A percentile compares a stretch with the other conserved stretches of the same genome.
Evolutionary conservation across 2,888 invertebrate genomes (phyloP).

Genomic region (Mythimna vitellina): DNA sequence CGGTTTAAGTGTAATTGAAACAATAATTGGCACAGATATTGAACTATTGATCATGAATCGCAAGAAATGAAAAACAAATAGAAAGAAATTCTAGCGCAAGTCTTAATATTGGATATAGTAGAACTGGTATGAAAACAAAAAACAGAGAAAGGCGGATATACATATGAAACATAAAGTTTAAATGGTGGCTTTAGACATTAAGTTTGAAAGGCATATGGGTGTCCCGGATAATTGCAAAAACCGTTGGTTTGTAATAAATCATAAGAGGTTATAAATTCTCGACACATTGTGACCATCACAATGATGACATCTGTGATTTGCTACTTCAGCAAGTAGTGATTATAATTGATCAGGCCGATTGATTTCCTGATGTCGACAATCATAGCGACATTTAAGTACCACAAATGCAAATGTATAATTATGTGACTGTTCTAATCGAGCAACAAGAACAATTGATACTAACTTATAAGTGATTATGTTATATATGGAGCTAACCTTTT

Average conservation of each 20-base stretch:
- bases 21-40: slow-evolving; percentile 15
- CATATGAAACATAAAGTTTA: background rate
- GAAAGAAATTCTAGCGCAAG: background rate
- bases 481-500: slow-evolving; percentile 52
- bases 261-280: background rate
- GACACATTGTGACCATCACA: background rate
- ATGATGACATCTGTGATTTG: background rate
- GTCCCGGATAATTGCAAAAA: background rate
- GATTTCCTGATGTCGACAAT: slow-evolving; percentile 47
- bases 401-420: slow-evolving; percentile 29
- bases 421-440: slow-evolving; percentile 12
- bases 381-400: slow-evolving; percentile 17
- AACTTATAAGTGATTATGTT: slow-evolving; percentile 30
- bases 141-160: slow-evolving; percentile 3
- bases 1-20: slow-evolving; percentile 37
- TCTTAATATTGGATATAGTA: background rate
- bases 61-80: slow-evolving; percentile 1
- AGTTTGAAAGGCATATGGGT: background rate
- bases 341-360: slow-evolving; percentile 13
- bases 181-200: background rate
- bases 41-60: slow-evolving; percentile 36
- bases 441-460: slow-evolving; percentile 41
- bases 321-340: background rate
- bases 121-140: background rate
- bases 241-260: too few species aligned